Percentiles rank a stretch among this genome's conserved stretches.
Conservation (phyloP, 2,888 invertebrate species). For the Cancer borealis region DNA sequence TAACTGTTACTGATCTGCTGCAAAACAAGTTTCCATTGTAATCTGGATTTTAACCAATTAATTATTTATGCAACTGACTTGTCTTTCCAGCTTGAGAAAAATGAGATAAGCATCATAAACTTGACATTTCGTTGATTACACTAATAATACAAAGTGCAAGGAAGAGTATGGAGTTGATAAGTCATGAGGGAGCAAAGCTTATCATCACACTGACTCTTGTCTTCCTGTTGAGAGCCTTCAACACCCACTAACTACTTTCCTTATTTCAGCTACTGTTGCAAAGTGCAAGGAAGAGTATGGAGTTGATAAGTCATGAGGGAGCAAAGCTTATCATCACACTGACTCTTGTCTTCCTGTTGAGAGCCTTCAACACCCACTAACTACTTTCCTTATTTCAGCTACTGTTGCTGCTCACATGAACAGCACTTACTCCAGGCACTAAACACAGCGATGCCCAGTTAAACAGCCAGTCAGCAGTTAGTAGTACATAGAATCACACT, state of each 20-base stretch:
- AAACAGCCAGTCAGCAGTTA: slow-evolving; percentile 7
- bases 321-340: background rate
- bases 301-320: background rate
- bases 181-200: background rate
- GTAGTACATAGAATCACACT: slow-evolving; percentile 15
- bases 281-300: too few species aligned
- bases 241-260: slow-evolving; percentile 4
- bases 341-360: slow-evolving; percentile 21
- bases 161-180: background rate
- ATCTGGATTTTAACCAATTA: background rate
- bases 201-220: background rate
- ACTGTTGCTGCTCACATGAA: slow-evolving; percentile 5
- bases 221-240: slow-evolving; percentile 16
- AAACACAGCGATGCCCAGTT: slow-evolving; percentile 25
- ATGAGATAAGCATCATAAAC: background rate
- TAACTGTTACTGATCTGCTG: background rate
- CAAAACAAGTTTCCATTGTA: slow-evolving; percentile 1
- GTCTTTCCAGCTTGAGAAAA: background rate
- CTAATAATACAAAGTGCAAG: background rate
- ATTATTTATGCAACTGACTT: background rate
- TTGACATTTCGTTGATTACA: background rate
- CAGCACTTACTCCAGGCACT: background rate
- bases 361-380: background rate
- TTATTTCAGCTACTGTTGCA: background rate
- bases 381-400: background rate